Evolutionary conservation across 2,113 vertebrate genomes (phyloP).

Genomic region (Myotis yumanensis): DNA sequence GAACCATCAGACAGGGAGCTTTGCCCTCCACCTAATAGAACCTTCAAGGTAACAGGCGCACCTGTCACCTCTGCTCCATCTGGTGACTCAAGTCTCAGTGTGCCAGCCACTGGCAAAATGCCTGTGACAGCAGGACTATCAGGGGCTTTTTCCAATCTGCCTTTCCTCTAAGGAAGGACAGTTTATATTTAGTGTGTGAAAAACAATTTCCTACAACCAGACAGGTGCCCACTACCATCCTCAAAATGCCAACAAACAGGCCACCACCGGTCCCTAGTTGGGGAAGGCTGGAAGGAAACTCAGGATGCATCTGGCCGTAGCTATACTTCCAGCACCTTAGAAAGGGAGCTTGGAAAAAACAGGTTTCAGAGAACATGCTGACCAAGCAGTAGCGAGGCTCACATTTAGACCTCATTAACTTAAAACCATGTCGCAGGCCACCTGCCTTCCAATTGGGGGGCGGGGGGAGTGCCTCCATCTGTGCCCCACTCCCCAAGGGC

Average conservation of each 20-base stretch:
- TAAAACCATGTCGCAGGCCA: not conserved
- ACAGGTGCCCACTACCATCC: not conserved
- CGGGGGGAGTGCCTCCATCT: not conserved
- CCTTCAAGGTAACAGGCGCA: not conserved
- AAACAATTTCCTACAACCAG: not conserved
- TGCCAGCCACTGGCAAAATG: not conserved
- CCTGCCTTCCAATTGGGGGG: not conserved
- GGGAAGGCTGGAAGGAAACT: not conserved
- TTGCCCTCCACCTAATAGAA: not conserved
- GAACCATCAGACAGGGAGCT: not conserved
- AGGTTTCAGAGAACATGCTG: not conserved
- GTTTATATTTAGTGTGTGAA: not conserved
- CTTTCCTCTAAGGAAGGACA: not conserved
- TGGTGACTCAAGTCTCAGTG: not conserved
- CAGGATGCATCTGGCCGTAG: accelerated
- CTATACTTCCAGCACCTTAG: accelerated
- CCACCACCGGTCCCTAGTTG: not conserved
- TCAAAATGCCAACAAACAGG: not conserved
- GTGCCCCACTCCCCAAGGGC: not conserved
- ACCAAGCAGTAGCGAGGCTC: not conserved
- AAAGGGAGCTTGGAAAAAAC: not conserved
- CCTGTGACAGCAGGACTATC: not conserved
- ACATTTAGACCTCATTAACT: not conserved
- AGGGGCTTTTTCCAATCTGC: not conserved
- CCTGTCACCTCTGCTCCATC: not conserved